These are phyloP conservation scores for Sciaenops ocellatus DNA, from an alignment of 2,797 vertebrate species.

Conservation along the genomic window DNA sequence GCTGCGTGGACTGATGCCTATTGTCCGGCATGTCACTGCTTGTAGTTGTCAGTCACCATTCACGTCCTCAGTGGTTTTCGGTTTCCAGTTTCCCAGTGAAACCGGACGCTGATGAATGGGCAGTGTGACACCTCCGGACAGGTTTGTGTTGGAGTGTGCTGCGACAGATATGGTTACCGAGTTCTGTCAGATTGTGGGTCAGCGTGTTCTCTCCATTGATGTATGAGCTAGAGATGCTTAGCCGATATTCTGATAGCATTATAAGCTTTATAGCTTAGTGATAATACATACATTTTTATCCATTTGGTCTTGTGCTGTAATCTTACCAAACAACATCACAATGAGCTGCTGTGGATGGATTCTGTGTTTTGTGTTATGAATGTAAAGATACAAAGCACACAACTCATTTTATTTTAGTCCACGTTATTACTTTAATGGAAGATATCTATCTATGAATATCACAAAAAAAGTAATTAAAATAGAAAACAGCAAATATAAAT, in stretches of 20 bases:
- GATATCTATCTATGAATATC: constrained; percentile 24
- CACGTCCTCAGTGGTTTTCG: constrained; percentile 15
- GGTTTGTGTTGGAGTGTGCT: neutral
- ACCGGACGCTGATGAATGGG: constrained; percentile 34
- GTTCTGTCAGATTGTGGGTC: constrained; percentile 2
- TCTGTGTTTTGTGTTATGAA: neutral
- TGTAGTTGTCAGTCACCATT: constrained; percentile 34
- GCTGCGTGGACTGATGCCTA: constrained; percentile 20
- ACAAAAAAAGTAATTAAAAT: constrained; percentile 34
- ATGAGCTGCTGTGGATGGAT: too few relatives aligned
- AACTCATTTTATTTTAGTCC: neutral
- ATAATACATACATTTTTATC: neutral
- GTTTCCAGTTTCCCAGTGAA: constrained; percentile 58
- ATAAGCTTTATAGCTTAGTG: neutral
- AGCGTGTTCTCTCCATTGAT: neutral
- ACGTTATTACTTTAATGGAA: constrained; percentile 50
- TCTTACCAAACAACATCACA: neutral
- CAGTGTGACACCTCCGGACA: constrained; percentile 22
- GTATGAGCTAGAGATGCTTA: neutral
- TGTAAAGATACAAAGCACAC: neutral
- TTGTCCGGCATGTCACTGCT: constrained; percentile 46
- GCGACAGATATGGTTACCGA: constrained; percentile 21
- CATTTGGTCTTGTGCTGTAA: neutral
- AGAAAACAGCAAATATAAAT: constrained; percentile 50
- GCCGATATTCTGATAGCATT: neutral